These are phyloP conservation scores for Zaprionus lachaisei DNA, from an alignment of 1,140 invertebrate species.

Conservation along the genomic window DNA sequence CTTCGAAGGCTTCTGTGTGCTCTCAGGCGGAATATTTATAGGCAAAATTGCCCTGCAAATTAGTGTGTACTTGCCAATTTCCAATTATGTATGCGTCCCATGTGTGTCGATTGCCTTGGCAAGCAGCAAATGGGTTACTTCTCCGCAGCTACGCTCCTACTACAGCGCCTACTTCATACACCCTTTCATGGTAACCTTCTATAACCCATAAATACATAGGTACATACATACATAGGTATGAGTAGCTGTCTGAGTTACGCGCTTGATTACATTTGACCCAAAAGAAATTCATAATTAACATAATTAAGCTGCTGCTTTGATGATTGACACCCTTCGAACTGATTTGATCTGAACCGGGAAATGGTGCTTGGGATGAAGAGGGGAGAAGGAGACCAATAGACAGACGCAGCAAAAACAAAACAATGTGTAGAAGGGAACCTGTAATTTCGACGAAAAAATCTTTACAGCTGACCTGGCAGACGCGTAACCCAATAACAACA, in stretches of 20 bases:
- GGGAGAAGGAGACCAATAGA: not conserved
- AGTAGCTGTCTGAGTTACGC: not conserved
- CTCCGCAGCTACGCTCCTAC: not conserved
- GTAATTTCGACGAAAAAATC: slow-evolving; percentile 66
- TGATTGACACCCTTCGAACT: slow-evolving; percentile 31
- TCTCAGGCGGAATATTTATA: not conserved
- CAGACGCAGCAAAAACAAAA: slow-evolving; percentile 29
- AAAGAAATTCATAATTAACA: slow-evolving; percentile 57
- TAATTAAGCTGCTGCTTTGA: slow-evolving; percentile 51
- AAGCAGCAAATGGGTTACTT: slow-evolving; percentile 29
- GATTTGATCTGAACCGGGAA: not conserved
- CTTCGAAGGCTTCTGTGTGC: not conserved
- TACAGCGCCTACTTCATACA: not conserved
- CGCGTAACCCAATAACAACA: slow-evolving; percentile 34
- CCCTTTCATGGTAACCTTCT: not conserved
- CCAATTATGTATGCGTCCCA: slow-evolving; percentile 24
- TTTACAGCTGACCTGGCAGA: slow-evolving; percentile 43
- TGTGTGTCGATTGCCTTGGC: slow-evolving; percentile 30
- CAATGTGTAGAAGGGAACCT: slow-evolving; percentile 25
- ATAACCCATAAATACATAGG: not conserved
- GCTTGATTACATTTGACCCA: slow-evolving; percentile 41
- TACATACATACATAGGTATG: slow-evolving; percentile 11
- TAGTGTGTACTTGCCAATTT: slow-evolving; percentile 7
- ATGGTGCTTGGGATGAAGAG: too few relatives aligned
- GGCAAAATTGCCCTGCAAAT: slow-evolving; percentile 1